A percentile compares a stretch with the other conserved stretches of the same genome.
These are phyloP conservation scores for Siniperca undulata DNA, from an alignment of 2,797 vertebrate genomes.

Conservation along the genomic window DNA sequence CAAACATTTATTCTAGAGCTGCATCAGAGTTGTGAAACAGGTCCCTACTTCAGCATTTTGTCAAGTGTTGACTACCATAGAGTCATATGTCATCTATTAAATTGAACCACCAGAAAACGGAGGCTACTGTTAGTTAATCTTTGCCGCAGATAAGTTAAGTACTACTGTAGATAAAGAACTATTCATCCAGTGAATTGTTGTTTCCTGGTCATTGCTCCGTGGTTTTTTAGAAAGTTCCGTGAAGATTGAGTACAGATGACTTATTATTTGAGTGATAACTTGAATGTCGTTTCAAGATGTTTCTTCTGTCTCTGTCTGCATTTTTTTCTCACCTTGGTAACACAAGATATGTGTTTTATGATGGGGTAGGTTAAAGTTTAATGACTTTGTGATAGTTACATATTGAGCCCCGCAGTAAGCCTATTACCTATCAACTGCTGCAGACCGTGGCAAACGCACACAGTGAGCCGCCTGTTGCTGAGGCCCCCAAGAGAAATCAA, in stretches of 20 bases:
- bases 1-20: neutral
- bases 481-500: slow-evolving; percentile 34
- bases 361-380: slow-evolving; percentile 76
- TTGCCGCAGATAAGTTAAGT: slow-evolving; percentile 25
- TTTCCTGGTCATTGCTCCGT: slow-evolving; percentile 19
- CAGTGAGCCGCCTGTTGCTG: slow-evolving; percentile 21
- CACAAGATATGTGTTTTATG: slow-evolving; percentile 56
- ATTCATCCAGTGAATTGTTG: neutral
- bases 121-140: slow-evolving; percentile 44
- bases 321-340: neutral
- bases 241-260: slow-evolving; percentile 35
- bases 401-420: slow-evolving; percentile 36
- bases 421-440: slow-evolving; percentile 32
- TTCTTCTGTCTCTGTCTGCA: neutral
- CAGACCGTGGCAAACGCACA: neutral
- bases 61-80: neutral
- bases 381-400: slow-evolving; percentile 54
- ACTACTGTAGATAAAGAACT: slow-evolving; percentile 33
- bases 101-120: slow-evolving; percentile 40
- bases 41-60: slow-evolving; percentile 9
- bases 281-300: neutral
- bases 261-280: slow-evolving; percentile 15
- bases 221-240: slow-evolving; percentile 17
- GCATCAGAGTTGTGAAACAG: slow-evolving; percentile 23
- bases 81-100: slow-evolving; percentile 46